Evolutionary conservation across 1,140 invertebrate genomes (phyloP).

Genomic region (Zaprionus ghesquierei): DNA sequence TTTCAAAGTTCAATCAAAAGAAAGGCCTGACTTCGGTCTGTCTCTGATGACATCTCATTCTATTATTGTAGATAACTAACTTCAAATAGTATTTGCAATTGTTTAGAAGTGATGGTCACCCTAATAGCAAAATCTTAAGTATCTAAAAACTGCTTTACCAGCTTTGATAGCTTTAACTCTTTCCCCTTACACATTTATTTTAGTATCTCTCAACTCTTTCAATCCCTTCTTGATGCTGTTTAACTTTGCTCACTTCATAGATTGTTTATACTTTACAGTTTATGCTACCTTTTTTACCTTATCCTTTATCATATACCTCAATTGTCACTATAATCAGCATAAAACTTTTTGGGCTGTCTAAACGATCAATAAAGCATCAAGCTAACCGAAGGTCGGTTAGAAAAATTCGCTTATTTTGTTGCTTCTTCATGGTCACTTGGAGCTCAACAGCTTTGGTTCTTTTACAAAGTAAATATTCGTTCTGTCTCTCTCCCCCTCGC

Average conservation of each 20-base stretch:
- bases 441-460: neutral
- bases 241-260: neutral
- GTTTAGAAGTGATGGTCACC: too few species aligned
- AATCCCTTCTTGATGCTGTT: neutral
- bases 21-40: too few species aligned
- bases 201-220: neutral
- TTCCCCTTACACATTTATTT: neutral
- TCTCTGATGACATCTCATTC: too few species aligned
- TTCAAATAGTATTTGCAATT: too few species aligned
- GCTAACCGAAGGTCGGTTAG: neutral
- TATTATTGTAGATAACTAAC: too few species aligned
- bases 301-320: neutral
- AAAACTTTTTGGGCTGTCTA: neutral
- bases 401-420: neutral
- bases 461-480: neutral
- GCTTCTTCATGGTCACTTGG: neutral
- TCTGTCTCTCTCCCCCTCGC: neutral
- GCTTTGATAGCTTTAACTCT: neutral
- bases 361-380: neutral
- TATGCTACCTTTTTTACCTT: neutral
- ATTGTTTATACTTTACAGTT: neutral
- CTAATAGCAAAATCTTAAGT: too few species aligned
- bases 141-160: too few species aligned
- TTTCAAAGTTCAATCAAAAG: too few species aligned
- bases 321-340: neutral